Percentiles rank a stretch among this genome's conserved stretches.
Evolutionary conservation across 2,888 invertebrate species (phyloP).

Genomic region (Volucella bombylans): DNA sequence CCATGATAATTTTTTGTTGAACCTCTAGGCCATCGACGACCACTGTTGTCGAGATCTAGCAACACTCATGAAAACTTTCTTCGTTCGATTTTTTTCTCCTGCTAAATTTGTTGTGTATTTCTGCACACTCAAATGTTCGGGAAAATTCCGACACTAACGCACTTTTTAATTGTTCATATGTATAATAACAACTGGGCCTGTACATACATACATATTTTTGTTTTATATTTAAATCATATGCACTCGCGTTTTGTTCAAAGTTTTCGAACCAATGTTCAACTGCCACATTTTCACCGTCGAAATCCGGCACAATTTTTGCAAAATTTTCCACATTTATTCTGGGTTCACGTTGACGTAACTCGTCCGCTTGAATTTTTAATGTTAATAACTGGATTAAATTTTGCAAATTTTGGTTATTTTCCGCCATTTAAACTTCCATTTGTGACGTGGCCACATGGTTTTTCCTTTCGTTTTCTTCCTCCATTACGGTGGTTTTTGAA

Average conservation of each 20-base stretch:
- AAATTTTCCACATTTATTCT: conserved; percentile 24
- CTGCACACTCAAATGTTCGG: conserved; percentile 27
- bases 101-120: conserved; percentile 47
- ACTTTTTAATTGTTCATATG: conserved; percentile 2
- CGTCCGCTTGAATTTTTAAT: too few species aligned
- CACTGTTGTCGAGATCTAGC: too few species aligned
- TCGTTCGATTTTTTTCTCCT: conserved; percentile 44
- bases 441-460: too few species aligned
- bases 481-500: too few species aligned
- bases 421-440: too few species aligned
- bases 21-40: too few species aligned
- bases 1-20: too few species aligned
- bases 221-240: background rate
- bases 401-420: too few species aligned
- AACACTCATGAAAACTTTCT: conserved; percentile 50
- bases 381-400: too few species aligned
- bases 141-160: conserved; percentile 46
- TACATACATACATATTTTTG: too few species aligned
- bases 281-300: conserved; percentile 28
- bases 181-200: conserved; percentile 59
- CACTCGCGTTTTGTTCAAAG: conserved; percentile 35
- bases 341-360: conserved; percentile 4
- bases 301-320: conserved; percentile 15
- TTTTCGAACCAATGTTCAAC: conserved; percentile 21
- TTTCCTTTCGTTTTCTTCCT: too few species aligned